These are phyloP conservation scores for Smittia sp. DNA, from an alignment of 2,888 invertebrate species.

Conservation along the genomic window DNA sequence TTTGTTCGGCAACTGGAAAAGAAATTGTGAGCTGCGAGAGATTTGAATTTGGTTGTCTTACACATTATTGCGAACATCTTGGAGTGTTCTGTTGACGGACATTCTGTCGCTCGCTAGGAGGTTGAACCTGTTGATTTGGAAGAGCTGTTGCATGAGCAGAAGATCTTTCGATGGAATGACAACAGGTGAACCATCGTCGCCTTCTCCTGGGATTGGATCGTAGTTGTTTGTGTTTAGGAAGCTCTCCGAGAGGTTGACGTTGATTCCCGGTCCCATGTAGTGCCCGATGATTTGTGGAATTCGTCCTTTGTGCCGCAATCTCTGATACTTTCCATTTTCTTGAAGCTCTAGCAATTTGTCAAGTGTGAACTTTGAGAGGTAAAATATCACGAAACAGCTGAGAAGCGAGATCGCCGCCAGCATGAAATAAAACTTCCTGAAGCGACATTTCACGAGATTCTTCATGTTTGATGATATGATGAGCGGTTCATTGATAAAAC, in stretches of 20 bases:
- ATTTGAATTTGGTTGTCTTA: slow-evolving; percentile 49
- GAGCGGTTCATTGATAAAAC: slow-evolving; percentile 22
- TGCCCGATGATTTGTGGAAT: slow-evolving; percentile 40
- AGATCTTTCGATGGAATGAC: slow-evolving; percentile 71
- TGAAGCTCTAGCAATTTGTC: slow-evolving; percentile 38
- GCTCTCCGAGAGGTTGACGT: slow-evolving; percentile 8
- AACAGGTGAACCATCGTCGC: slow-evolving; percentile 77
- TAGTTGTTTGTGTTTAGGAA: slow-evolving; percentile 69
- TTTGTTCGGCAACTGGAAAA: slow-evolving; percentile 59
- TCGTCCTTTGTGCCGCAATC: neutral
- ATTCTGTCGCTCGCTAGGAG: slow-evolving; percentile 84
- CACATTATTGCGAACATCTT: slow-evolving; percentile 80
- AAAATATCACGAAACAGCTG: slow-evolving; percentile 34
- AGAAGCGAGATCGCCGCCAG: slow-evolving; percentile 19
- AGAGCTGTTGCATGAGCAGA: slow-evolving; percentile 73
- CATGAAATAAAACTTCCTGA: slow-evolving; percentile 38
- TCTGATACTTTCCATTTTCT: slow-evolving; percentile 21
- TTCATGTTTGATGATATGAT: slow-evolving; percentile 6
- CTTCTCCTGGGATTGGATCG: slow-evolving; percentile 69
- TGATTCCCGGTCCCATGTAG: slow-evolving; percentile 16
- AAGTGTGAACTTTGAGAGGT: slow-evolving; percentile 34
- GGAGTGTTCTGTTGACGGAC: slow-evolving; percentile 77
- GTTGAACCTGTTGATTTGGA: slow-evolving; percentile 82
- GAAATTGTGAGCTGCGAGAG: neutral
- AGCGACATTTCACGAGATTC: slow-evolving; percentile 31